Conservation (phyloP, 2,888 invertebrate genomes). For the Phania funesta region DNA sequence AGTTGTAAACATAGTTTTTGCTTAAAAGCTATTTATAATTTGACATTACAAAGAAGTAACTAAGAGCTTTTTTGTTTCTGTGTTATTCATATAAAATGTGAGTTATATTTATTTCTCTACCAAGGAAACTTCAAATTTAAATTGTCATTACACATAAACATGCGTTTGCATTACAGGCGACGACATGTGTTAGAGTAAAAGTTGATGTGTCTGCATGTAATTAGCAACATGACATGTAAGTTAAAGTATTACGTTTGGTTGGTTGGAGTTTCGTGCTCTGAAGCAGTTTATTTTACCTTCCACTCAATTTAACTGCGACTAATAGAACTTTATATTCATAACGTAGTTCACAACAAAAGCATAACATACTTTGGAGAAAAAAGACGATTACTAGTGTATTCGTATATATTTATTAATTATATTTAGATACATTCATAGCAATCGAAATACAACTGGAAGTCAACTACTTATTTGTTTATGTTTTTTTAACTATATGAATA, state of each 20-base stretch:
- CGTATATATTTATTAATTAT: not conserved
- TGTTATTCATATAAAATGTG: no score
- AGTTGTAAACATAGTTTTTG: no score
- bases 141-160: no score
- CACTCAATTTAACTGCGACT: constrained; percentile 61
- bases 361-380: not conserved
- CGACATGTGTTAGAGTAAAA: not conserved
- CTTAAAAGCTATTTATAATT: no score
- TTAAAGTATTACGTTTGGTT: constrained; percentile 25
- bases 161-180: not conserved
- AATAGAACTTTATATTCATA: constrained; percentile 50
- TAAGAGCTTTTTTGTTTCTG: no score
- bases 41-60: no score
- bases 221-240: constrained; percentile 50
- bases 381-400: not conserved
- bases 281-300: constrained; percentile 56
- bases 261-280: constrained; percentile 53
- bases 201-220: constrained; percentile 24
- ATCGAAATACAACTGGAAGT: no score
- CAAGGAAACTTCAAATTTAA: no score
- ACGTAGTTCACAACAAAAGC: not conserved
- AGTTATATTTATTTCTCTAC: no score
- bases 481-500: no score
- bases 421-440: constrained; percentile 31
- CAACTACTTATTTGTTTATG: no score